Evolutionary conservation across 2,888 invertebrate species (phyloP).

Genomic region (Phalera bucephala): DNA sequence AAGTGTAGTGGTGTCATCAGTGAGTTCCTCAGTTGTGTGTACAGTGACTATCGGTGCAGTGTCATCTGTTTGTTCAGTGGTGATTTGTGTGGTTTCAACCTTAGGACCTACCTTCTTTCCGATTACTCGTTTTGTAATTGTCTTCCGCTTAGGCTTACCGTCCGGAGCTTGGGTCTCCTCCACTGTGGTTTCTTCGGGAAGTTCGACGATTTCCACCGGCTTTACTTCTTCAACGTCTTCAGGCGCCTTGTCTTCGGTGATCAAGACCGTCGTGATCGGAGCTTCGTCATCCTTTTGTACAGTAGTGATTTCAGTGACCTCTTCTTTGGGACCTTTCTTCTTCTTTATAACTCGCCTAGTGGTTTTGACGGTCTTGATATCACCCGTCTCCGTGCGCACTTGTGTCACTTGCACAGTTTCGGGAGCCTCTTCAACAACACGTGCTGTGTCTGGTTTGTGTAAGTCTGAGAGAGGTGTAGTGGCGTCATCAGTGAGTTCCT

Average conservation of each 20-base stretch:
- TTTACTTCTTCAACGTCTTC: background rate
- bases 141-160: slow-evolving; percentile 37
- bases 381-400: slow-evolving; percentile 4
- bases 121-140: slow-evolving; percentile 34
- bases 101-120: slow-evolving; percentile 42
- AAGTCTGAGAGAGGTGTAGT: slow-evolving; percentile 2
- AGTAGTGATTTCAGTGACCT: slow-evolving; percentile 50
- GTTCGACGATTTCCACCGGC: slow-evolving; percentile 3
- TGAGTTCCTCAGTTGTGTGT: slow-evolving; percentile 26
- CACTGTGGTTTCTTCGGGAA: slow-evolving; percentile 4
- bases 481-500: slow-evolving; percentile 4
- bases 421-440: slow-evolving; percentile 3
- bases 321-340: slow-evolving; percentile 45
- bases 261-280: slow-evolving; percentile 5
- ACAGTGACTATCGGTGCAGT: slow-evolving; percentile 23
- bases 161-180: slow-evolving; percentile 34
- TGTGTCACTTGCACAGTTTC: slow-evolving; percentile 7
- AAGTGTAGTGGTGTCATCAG: slow-evolving; percentile 25
- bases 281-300: slow-evolving; percentile 51
- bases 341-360: slow-evolving; percentile 47
- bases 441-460: background rate
- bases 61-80: slow-evolving; percentile 16
- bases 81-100: slow-evolving; percentile 10
- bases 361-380: slow-evolving; percentile 4
- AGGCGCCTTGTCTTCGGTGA: slow-evolving; percentile 1